These are phyloP conservation scores for Gnathonemus longibarbis DNA, from an alignment of 2,113 vertebrate genomes.

Conservation along the genomic window DNA sequence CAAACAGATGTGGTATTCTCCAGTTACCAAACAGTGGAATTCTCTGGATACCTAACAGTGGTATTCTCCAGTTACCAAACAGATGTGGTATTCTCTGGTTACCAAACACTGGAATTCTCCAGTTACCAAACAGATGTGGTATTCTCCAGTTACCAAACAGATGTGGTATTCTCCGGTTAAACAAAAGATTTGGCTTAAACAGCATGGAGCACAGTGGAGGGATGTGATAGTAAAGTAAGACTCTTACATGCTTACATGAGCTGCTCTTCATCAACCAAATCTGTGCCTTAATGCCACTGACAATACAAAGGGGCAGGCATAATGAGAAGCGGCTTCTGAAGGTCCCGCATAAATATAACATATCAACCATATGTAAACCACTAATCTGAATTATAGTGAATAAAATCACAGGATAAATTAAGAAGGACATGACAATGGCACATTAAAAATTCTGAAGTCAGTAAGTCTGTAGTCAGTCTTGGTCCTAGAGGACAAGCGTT, in stretches of 20 bases:
- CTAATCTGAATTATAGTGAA: not conserved
- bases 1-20: not conserved
- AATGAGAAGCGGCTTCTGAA: not conserved
- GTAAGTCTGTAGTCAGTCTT: not conserved
- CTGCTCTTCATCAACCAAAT: not conserved
- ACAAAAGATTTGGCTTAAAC: not conserved
- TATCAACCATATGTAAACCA: not conserved
- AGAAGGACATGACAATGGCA: not conserved
- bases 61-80: too few species aligned
- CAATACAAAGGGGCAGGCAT: not conserved
- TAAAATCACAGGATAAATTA: not conserved
- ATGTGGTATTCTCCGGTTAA: not conserved
- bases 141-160: not conserved
- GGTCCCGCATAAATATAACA: not conserved
- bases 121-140: too few species aligned
- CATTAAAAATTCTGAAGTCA: not conserved
- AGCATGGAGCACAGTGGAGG: not conserved
- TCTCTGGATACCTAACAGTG: too few species aligned
- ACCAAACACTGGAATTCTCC: too few species aligned
- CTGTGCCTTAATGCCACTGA: not conserved
- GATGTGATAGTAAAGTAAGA: not conserved
- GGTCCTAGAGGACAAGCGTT: not conserved
- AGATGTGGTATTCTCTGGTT: too few species aligned
- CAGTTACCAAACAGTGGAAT: not conserved
- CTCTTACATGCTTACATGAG: not conserved